Percentiles rank a stretch among this genome's conserved stretches.
Conservation (phyloP, 2,888 invertebrate species). For the Lasioglossum marginatum region DNA sequence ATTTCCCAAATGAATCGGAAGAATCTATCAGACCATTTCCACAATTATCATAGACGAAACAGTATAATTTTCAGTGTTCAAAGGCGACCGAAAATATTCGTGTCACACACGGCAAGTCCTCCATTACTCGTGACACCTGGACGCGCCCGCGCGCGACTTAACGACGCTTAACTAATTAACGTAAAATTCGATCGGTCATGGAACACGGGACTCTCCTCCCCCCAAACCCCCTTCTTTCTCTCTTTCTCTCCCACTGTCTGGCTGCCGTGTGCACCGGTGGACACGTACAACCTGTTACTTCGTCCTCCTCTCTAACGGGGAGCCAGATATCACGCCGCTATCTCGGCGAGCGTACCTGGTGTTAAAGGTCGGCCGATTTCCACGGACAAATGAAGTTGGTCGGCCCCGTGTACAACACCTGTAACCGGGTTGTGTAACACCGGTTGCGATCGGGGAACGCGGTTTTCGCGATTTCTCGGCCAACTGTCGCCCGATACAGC, state of each 20-base stretch:
- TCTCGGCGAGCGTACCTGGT: slow-evolving; percentile 29
- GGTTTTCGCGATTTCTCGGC: slow-evolving; percentile 39
- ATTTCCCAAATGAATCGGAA: too few relatives aligned
- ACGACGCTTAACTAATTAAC: slow-evolving; percentile 81
- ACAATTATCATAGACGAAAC: background rate
- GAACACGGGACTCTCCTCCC: slow-evolving; percentile 41
- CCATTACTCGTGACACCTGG: slow-evolving; percentile 70
- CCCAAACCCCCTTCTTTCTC: slow-evolving; percentile 2
- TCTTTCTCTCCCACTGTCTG: slow-evolving; percentile 7
- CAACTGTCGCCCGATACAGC: slow-evolving; percentile 34
- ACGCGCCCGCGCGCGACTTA: slow-evolving; percentile 77
- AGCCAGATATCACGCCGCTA: slow-evolving; percentile 54
- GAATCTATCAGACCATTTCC: background rate
- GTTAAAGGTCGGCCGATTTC: slow-evolving; percentile 62
- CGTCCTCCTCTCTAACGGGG: slow-evolving; percentile 20
- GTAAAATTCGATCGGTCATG: slow-evolving; percentile 81
- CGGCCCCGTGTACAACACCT: slow-evolving; percentile 46
- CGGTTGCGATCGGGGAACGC: slow-evolving; percentile 22
- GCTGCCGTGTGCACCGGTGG: slow-evolving; percentile 13
- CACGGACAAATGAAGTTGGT: slow-evolving; percentile 60
- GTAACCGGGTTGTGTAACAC: slow-evolving; percentile 27
- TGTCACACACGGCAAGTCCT: slow-evolving; percentile 54
- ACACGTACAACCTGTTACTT: slow-evolving; percentile 65
- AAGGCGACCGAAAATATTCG: background rate
- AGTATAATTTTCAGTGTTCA: background rate